Evolutionary conservation across 1,140 invertebrate genomes (phyloP), one percentile per base, ranked within the genome.

Genomic region (Triops cancriformis): DNA sequence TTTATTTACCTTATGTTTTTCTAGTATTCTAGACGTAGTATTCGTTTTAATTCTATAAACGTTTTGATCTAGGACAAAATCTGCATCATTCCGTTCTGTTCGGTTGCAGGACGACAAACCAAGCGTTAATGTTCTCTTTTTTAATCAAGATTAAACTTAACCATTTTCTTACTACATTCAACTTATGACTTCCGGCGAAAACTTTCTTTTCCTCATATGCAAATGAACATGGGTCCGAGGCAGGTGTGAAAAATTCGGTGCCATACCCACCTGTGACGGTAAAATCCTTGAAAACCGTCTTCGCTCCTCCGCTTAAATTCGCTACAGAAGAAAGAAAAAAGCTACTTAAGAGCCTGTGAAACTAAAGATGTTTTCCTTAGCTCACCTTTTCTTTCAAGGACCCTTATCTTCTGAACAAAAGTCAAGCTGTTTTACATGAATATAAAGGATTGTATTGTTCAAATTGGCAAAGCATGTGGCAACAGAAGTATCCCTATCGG

Each of bases 391-490:
- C 51, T 18, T 64, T 64, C 51, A 64, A 64, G 51, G 51, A 64
- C 51, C 18, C 51, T 37, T 37, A 37, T 6, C n/a, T 6, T 11
- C 51, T 0, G 23, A 64, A 18, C 51, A 1, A 64, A 64, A 64
- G 18, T 64, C 51, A 64, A 64, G 51, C 23, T 64, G 23, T 64
- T 37, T 64, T 64, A 64, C 51, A 64, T 10, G 51, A 64, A 64
- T 64, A 64, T 64, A 64, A 64, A 64, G 51, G 51, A 23, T 64
- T 64, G 51, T 64, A 64, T 64, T 64, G 51, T 64, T 64, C 18
- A 23, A 64, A 64, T 64, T 64, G 51, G 51, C 51, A 23, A 64
- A 64, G 23, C 51, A 18, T 64, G 51, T 64, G n/a, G 51, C 51
- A 64, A 64, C 51, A 64, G 51, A 64, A 64, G 51, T 64, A 10